Conservation (phyloP, 2,113 vertebrate genomes). For the Planiliza haematocheilus region DNA sequence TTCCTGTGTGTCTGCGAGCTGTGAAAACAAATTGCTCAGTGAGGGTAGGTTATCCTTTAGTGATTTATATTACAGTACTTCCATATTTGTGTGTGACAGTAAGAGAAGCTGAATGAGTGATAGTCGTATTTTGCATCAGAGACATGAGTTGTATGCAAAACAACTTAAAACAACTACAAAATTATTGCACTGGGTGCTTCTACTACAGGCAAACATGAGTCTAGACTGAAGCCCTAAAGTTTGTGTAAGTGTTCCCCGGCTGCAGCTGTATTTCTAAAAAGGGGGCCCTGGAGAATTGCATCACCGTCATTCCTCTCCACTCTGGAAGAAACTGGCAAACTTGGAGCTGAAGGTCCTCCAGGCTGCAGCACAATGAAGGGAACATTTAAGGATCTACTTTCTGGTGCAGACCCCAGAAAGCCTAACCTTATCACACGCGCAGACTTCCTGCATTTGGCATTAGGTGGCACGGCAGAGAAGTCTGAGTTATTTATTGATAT, state of each 20-base stretch:
- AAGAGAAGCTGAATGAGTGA: too few species aligned
- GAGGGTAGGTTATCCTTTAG: background rate
- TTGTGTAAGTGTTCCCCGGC: constrained; percentile 41
- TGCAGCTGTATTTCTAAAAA: constrained; percentile 70
- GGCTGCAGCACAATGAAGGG: constrained; percentile 6
- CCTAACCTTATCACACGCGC: background rate
- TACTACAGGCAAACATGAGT: background rate
- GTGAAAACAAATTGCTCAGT: background rate
- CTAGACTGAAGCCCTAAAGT: constrained; percentile 30
- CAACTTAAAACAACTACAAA: background rate
- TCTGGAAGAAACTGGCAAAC: constrained; percentile 60
- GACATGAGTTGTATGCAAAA: background rate
- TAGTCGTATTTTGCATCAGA: too few species aligned
- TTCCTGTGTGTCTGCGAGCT: constrained; percentile 18
- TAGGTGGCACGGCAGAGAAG: constrained; percentile 27
- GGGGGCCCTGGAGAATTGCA: constrained; percentile 71
- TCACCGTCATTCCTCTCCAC: constrained; percentile 68
- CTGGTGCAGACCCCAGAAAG: background rate
- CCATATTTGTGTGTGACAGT: too few species aligned
- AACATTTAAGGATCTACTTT: constrained; percentile 1
- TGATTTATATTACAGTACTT: too few species aligned
- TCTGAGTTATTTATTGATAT: constrained; percentile 11
- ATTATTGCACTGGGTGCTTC: background rate
- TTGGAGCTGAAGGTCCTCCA: constrained; percentile 18
- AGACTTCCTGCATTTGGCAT: constrained; percentile 17